Base-by-base conservation (phyloP, 1,140 invertebrate species). In the Caenorhabditis briggsae region DNA sequence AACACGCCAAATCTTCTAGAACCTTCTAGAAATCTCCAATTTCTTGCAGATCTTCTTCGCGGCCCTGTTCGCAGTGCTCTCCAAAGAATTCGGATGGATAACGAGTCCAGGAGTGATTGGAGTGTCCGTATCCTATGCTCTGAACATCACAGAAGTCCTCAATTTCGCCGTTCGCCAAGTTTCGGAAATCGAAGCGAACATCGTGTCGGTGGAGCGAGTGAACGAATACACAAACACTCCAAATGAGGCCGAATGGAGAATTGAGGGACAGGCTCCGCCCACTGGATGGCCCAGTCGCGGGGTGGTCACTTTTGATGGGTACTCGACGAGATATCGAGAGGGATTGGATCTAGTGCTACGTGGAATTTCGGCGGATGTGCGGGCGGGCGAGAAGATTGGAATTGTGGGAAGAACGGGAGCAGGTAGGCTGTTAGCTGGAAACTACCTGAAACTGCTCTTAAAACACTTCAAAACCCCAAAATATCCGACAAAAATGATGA, bases 151-250 rank as follows among this genome's bases (percentile, higher is more conserved):
- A 0, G 96, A 97, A 94, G 96, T 96, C 0, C 93, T 98, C 5
- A 98, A 98, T 93, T 98, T 96, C 96, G 93, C 98, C 87, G 97
- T 99, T 8, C 94, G 97, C 87, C 98, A 98, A 96, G 96, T 96
- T 0, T 96, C 96, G 8, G 97, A 98, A 90, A 95, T 99, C 46
- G 97, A 99, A 94, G 97, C 96, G 0, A 98, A 98, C 92, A 98
- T 98, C 88, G 97, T 99, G 0, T 96, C 97, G 18, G 97, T 99
- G 2, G 97, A 99, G 93, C 95, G 97, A 93, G 96, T 99, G 88
- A 97, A 97, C 92, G 97, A 99, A 92, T 99, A 98, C 92, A 95
- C 96, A 18, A 84, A 43, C 20, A 87, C 86, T 11, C 65, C 86
- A 18, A 87, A 87, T 41, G 86, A 87, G 64, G 88, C 86, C 5